phyloP scores from a whole-genome alignment of 2,113 vertebrate genomes.

The Zeus faber region DNA sequence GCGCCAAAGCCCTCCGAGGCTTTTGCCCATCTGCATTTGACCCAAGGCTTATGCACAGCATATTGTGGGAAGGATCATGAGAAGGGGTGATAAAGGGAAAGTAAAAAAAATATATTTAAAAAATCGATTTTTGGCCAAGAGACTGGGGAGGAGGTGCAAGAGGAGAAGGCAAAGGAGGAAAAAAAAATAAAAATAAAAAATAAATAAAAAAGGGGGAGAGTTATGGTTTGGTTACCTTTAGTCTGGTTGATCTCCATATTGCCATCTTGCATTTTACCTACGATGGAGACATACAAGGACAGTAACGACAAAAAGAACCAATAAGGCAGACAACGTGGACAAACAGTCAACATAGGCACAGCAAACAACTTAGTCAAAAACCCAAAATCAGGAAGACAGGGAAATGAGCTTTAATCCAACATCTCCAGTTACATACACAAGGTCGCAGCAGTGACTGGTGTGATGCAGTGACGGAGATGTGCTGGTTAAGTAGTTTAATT shows the following conservation, averaged over 20 bases:
- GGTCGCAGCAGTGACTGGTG: slow-evolving; percentile 26
- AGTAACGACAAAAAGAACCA: slow-evolving; percentile 84
- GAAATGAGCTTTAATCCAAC: slow-evolving; percentile 76
- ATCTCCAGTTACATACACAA: slow-evolving; percentile 66
- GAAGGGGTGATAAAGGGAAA: slow-evolving; percentile 3
- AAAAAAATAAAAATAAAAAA: no score
- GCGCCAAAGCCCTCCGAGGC: no score
- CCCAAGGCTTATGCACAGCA: slow-evolving; percentile 41
- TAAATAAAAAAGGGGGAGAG: no score
- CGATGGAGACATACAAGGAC: slow-evolving; percentile 93
- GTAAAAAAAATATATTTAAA: no score
- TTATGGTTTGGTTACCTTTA: slow-evolving; percentile 88
- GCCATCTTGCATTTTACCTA: slow-evolving; percentile 99
- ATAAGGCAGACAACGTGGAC: slow-evolving; percentile 86
- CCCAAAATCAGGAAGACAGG: slow-evolving; percentile 75
- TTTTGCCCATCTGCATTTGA: slow-evolving; percentile 40
- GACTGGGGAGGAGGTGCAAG: no score
- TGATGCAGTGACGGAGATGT: slow-evolving; percentile 8
- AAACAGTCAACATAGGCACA: slow-evolving; percentile 53
- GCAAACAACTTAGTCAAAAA: slow-evolving; percentile 70
- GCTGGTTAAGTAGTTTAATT: no score
- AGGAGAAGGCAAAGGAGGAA: no score
- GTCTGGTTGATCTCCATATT: slow-evolving; percentile 99
- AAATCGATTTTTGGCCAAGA: no score
- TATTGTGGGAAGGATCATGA: neutral